Evolutionary conservation across 2,797 vertebrate genomes (phyloP), one percentile per base, ranked within the genome.

Genomic region (Myotis findleyi): DNA sequence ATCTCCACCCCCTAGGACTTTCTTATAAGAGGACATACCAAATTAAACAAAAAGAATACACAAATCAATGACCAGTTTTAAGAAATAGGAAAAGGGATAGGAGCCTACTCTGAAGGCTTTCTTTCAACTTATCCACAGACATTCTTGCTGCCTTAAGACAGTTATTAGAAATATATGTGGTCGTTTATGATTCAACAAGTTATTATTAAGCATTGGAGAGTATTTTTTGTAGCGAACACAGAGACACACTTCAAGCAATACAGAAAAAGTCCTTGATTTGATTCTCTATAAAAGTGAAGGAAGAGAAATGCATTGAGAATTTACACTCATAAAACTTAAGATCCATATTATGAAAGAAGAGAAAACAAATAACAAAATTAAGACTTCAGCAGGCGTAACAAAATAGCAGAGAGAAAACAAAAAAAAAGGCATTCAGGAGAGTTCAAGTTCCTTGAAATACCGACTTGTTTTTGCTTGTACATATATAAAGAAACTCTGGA

Each of bases 361-460:
- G 13, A 87, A 91, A 76, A 68, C 14, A 91, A 76, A 30, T 30
- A 86, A 88, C 51, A 91, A 89, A 95, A 91, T 59, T 66, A 93
- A 91, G 20, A 86, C 25, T 75, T 95, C 21, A 79, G 66, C 1
- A 49, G 82, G 21, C 1, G 57, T 83, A 64, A 76, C 53, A 89
- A 91, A 97, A 89, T 3, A 85, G 51, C 5, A 85, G 44, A 76
- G 92, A 76, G 44, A 81, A 93, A 71, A 92, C 9, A 87, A 89
- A 64, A 89, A 81, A 51, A 94, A 91, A 91, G 41, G 51, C 7
- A 44, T 76, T 75, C 62, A 51, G 41, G 5, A 53, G 6, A 69
- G 62, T 87, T 75, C 72, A 44, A 86, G 47, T 76, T 80, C 71
- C 36, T 79, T 77, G 77, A 73, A 92, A 79, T 27, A 66, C 27